Percentiles rank a stretch among this genome's conserved stretches.
Conservation (phyloP, 37 sponge, comb jelly and placozoan genomes). For the Halichondria panicea region DNA sequence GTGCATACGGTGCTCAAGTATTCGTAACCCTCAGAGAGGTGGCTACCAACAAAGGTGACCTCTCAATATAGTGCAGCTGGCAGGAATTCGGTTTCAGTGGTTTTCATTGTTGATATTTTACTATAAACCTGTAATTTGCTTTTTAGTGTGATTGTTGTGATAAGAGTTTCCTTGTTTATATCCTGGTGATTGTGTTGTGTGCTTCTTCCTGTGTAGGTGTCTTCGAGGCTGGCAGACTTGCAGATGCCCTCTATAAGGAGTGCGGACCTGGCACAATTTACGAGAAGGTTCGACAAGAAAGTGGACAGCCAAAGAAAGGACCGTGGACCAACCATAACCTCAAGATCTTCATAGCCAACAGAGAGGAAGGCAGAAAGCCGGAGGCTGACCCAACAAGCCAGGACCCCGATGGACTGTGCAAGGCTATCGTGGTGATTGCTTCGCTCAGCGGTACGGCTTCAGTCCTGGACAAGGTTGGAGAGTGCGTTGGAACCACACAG, state of each 20-base stretch:
- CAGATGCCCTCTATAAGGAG: constrained; percentile 20
- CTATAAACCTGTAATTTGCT: too few species aligned
- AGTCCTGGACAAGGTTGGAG: not conserved
- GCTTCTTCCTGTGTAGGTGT: not conserved
- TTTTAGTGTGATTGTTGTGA: not conserved
- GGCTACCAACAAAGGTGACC: constrained; percentile 47
- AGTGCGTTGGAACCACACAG: constrained; percentile 31
- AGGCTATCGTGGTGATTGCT: constrained; percentile 19
- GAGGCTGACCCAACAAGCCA: constrained; percentile 3
- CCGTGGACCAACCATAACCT: constrained; percentile 46
- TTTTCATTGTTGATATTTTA: not conserved
- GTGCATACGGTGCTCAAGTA: constrained; percentile 36
- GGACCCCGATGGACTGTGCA: constrained; percentile 50
- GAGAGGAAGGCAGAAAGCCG: constrained; percentile 24
- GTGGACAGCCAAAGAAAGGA: constrained; percentile 20
- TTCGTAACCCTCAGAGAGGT: constrained; percentile 27
- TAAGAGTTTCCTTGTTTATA: not conserved
- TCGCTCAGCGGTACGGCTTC: constrained; percentile 21
- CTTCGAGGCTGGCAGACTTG: constrained; percentile 9
- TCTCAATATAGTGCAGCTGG: not conserved
- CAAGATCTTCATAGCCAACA: constrained; percentile 40
- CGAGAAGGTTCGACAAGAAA: constrained; percentile 15
- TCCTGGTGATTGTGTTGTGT: not conserved
- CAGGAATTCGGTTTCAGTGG: not conserved
- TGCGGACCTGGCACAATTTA: constrained; percentile 54